phyloP scores from a whole-genome alignment of 30 jellyfish, hydroid and myxozoan genomes.

The Turritopsis dohrnii region DNA sequence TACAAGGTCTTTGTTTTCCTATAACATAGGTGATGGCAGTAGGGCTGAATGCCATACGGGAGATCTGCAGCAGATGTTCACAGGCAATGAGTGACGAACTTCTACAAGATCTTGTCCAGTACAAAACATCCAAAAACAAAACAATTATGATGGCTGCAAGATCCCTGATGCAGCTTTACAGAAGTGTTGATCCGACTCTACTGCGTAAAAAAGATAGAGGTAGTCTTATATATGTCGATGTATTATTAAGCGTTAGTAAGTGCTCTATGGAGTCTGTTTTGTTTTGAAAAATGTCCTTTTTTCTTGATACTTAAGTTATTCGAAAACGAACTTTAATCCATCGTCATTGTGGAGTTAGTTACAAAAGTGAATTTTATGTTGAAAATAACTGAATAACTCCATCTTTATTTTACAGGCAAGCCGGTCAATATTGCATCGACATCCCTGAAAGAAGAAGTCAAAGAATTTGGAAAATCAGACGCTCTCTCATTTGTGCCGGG shows the following conservation, averaged over 20 bases:
- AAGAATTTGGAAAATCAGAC: conserved; percentile 53
- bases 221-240: too few relatives aligned
- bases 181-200: conserved; percentile 75
- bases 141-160: conserved; percentile 98
- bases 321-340: too few relatives aligned
- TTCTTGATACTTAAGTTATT: too few relatives aligned
- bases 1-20: not conserved
- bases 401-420: conserved; percentile 12
- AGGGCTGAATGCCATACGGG: conserved; percentile 92
- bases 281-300: too few relatives aligned
- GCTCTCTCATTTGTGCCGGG: conserved; percentile 86
- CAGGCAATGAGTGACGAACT: conserved; percentile 77
- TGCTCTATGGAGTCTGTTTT: too few relatives aligned
- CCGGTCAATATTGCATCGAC: conserved; percentile 22
- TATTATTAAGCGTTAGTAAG: too few relatives aligned
- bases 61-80: conserved; percentile 82
- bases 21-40: conserved; percentile 61
- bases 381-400: too few relatives aligned
- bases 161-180: conserved; percentile 66
- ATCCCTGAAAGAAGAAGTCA: not conserved
- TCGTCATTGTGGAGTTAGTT: too few relatives aligned
- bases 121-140: conserved; percentile 65
- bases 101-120: conserved; percentile 74
- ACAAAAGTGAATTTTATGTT: too few relatives aligned
- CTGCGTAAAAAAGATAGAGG: conserved; percentile 89